phyloP scores from a whole-genome alignment of 2,888 invertebrate genomes.

The Scaeva pyrastri region DNA sequence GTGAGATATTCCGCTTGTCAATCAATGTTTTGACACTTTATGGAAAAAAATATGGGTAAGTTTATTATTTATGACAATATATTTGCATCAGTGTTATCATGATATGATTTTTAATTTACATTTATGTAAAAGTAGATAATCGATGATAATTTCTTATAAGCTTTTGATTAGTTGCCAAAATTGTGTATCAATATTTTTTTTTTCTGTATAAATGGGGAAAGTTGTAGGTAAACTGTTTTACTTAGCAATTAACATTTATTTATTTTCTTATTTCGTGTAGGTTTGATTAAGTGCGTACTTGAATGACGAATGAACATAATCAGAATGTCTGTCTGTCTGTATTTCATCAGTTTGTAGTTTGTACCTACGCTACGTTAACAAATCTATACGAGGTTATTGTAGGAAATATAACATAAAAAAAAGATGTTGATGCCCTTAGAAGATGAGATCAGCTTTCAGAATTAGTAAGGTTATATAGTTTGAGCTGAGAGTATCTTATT shows the following conservation, averaged over 20 bases:
- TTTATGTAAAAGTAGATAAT: neutral
- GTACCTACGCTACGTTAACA: too few relatives aligned
- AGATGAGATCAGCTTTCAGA: neutral
- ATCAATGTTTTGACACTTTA: conserved; percentile 1
- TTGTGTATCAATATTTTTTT: conserved; percentile 21
- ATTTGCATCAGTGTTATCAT: neutral
- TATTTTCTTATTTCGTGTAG: neutral
- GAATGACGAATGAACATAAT: neutral
- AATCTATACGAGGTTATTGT: neutral
- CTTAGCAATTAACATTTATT: conserved; percentile 37
- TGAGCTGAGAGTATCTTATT: too few relatives aligned
- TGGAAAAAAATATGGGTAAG: neutral
- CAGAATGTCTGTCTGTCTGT: neutral
- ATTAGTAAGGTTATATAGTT: neutral
- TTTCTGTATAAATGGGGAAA: conserved; percentile 53
- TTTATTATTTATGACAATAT: neutral
- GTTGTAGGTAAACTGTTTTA: conserved; percentile 41
- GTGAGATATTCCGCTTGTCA: neutral
- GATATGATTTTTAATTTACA: neutral
- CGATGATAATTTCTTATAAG: neutral
- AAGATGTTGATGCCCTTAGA: neutral
- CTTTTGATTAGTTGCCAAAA: neutral
- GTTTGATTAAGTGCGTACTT: neutral
- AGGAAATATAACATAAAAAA: neutral
- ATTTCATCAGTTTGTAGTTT: too few relatives aligned